A percentile compares a stretch with the other conserved stretches of the same genome.
Evolutionary conservation across 1,140 invertebrate species (phyloP).

Genomic region (Stratiolaelaps scimitus): DNA sequence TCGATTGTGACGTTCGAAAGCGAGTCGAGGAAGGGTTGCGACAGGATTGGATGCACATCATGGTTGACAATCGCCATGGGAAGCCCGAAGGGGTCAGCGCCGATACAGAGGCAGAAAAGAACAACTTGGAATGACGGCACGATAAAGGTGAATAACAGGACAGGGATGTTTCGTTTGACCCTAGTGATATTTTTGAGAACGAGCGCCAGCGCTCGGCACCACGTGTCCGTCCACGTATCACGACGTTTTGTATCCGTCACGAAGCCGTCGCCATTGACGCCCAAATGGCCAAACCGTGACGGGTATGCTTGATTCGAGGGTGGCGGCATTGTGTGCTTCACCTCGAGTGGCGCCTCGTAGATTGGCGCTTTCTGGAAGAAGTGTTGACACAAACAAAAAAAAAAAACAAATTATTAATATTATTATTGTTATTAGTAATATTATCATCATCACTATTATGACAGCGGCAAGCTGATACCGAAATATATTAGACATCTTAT

Average conservation of each 20-base stretch:
- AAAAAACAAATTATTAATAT: background rate
- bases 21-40: conserved; percentile 21
- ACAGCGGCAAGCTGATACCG: no score
- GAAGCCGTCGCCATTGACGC: background rate
- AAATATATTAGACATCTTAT: no score
- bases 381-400: background rate
- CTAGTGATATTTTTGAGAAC: conserved; percentile 82
- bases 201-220: conserved; percentile 52
- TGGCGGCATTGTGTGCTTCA: conserved; percentile 22
- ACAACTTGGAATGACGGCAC: conserved; percentile 86
- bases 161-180: conserved; percentile 80
- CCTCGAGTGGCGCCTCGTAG: conserved; percentile 6
- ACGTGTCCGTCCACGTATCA: background rate
- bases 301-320: background rate
- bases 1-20: conserved; percentile 35
- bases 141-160: conserved; percentile 80
- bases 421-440: no score
- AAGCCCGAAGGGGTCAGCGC: conserved; percentile 69
- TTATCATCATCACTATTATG: no score
- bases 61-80: conserved; percentile 71
- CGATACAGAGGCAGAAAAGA: conserved; percentile 84
- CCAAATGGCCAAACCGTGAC: no score
- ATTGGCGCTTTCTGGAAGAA: conserved; percentile 20
- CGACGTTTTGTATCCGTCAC: background rate
- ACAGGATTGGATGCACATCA: conserved; percentile 47